Evolutionary conservation across 2,113 vertebrate genomes (phyloP), one percentile per base, ranked within the genome.

Genomic region (Reinhardtius hippoglossoides): DNA sequence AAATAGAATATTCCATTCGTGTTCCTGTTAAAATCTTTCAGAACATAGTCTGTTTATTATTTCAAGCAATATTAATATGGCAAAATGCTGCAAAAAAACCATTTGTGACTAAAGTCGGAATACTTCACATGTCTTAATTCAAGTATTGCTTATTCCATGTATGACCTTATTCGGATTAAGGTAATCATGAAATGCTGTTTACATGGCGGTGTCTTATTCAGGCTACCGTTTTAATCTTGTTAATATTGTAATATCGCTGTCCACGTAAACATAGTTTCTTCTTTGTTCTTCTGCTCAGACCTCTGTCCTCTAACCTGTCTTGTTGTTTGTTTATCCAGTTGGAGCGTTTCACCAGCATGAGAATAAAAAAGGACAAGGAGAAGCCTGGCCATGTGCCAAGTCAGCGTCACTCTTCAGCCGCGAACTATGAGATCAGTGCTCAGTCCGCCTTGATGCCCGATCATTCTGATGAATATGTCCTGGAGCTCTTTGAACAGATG

Each of bases 401-500:
- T 23, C 92, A 96, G 65, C 95, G 96, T 71, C 95, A 96, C 91
- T 96, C 96, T 18, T 93, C 95, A 55, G 93, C 95, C 2, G 87
- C 93, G 1, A 94, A 77, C 74, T 94, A 95, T 18, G 97, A 97
- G 85, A 68, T 95, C 61, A 84, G 85, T 27, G 24, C 87, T 21
- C 92, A 91, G 61, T 59, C 80, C 1, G 82, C 93, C 58, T 91
- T 93, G 23, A 85, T 97, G 72, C 91, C 94, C 0, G 95, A 95
- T 48, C 87, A 94, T 60, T 20, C 93, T 0, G 96, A 98, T 52
- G 94, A 96, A 9, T 92, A 95, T 9, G 94, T 98, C 62, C 92
- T 98, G 74, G 91, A 90, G 16, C 96, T 97, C 65, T 98, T 98
- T 65, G 97, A 98, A 88, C 94, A 97, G 93, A 98, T 98, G 97